Evolutionary conservation across 2,888 invertebrate species (phyloP).

Genomic region (Machimus atricapillus): DNA sequence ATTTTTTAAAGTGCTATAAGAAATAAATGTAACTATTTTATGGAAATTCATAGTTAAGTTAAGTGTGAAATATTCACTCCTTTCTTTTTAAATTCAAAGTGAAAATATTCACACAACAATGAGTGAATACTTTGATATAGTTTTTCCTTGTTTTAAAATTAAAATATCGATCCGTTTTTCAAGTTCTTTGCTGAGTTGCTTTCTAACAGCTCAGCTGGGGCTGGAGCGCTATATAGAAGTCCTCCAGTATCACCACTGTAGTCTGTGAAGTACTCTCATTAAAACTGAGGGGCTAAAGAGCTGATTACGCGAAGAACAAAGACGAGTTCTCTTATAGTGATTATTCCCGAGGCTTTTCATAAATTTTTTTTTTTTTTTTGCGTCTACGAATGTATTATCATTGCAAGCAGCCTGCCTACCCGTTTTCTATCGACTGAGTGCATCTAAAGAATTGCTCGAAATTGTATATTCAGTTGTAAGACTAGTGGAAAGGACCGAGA

Average conservation of each 20-base stretch:
- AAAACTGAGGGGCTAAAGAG: neutral
- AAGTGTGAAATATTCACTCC: too few relatives aligned
- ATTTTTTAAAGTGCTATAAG: too few relatives aligned
- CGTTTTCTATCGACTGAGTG: neutral
- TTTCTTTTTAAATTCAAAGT: neutral
- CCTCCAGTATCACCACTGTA: neutral
- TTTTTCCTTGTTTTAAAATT: neutral
- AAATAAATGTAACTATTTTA: too few relatives aligned
- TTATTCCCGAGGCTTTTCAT: neutral
- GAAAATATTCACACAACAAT: neutral
- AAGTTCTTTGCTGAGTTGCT: neutral
- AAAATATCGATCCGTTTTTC: neutral
- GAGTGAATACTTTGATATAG: neutral
- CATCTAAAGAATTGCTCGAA: neutral
- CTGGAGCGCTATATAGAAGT: neutral
- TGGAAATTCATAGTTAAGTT: too few relatives aligned
- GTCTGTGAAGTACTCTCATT: neutral
- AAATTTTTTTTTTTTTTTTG: neutral
- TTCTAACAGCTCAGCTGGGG: neutral
- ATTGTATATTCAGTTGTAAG: neutral
- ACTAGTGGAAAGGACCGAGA: neutral
- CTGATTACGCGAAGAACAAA: conserved; percentile 25
- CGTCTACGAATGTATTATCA: neutral
- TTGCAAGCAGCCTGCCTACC: neutral
- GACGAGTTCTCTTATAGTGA: neutral